A percentile compares a stretch with the other conserved stretches of the same genome.
phyloP scores from a whole-genome alignment of 2,888 invertebrate genomes.

The Branchinecta sandiegonensis region DNA sequence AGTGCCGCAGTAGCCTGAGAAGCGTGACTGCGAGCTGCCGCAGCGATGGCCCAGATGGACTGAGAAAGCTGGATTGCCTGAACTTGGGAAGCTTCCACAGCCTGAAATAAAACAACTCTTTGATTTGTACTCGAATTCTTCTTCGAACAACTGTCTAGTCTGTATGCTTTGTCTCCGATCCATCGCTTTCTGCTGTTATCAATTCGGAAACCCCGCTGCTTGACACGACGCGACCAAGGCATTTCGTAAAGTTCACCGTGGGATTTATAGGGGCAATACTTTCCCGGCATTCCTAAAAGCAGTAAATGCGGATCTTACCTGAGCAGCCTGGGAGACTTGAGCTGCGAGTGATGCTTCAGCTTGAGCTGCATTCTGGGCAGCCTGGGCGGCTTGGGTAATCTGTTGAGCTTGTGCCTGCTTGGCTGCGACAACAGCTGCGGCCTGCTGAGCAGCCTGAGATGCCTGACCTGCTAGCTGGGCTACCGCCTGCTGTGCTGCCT shows the following conservation, averaged over 20 bases:
- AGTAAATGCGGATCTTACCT: neutral
- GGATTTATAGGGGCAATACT: too few species aligned
- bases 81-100: conserved; percentile 28
- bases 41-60: conserved; percentile 26
- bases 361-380: conserved; percentile 28
- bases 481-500: conserved; percentile 26
- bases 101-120: conserved; percentile 20
- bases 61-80: conserved; percentile 29
- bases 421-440: conserved; percentile 22
- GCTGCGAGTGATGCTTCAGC: conserved; percentile 28
- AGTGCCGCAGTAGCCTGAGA: conserved; percentile 28
- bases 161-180: too few species aligned
- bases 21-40: conserved; percentile 28
- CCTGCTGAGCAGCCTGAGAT: conserved; percentile 26
- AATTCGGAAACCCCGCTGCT: too few species aligned
- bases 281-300: too few species aligned
- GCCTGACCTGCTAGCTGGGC: conserved; percentile 27
- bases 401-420: conserved; percentile 26
- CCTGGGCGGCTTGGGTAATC: conserved; percentile 25
- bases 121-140: too few species aligned
- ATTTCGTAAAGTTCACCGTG: too few species aligned
- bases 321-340: conserved; percentile 27
- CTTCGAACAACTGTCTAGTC: too few species aligned
- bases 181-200: too few species aligned
- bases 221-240: too few species aligned